Evolutionary conservation across 2,888 invertebrate genomes (phyloP).

Genomic region (Athalia rosae): DNA sequence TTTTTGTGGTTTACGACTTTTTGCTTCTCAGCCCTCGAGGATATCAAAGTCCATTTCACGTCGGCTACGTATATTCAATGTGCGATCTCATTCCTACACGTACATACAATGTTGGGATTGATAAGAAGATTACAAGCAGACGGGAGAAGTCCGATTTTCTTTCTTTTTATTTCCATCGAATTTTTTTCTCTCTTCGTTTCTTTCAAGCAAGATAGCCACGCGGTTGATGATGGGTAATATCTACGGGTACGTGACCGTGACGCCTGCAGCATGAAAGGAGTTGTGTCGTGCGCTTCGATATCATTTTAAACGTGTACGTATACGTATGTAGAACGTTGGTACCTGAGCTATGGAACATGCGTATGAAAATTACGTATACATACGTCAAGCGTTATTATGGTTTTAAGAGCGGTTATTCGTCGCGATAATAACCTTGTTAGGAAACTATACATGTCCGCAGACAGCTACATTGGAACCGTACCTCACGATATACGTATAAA

Average conservation of each 20-base stretch:
- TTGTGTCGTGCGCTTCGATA: constrained; percentile 2
- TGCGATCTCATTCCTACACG: not conserved
- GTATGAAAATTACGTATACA: not conserved
- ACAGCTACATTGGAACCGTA: too few relatives aligned
- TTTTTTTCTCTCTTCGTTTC: too few relatives aligned
- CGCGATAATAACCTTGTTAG: not conserved
- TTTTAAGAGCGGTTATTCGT: constrained; percentile 1
- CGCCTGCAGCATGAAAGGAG: not conserved
- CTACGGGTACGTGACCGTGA: constrained; percentile 15
- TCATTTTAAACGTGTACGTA: constrained; percentile 6
- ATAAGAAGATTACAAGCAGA: not conserved
- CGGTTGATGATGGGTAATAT: not conserved
- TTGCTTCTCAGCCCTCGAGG: too few relatives aligned
- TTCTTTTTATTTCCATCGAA: too few relatives aligned
- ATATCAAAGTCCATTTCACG: not conserved
- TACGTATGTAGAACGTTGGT: not conserved
- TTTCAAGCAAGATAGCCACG: not conserved
- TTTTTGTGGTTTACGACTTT: too few relatives aligned
- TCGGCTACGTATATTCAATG: not conserved
- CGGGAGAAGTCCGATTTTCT: constrained; percentile 5
- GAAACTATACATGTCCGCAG: not conserved
- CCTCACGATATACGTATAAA: too few relatives aligned
- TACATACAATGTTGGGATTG: not conserved
- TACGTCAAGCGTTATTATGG: not conserved
- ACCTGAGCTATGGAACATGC: not conserved